A percentile compares a stretch with the other conserved stretches of the same genome.
phyloP scores from a whole-genome alignment of 2,797 vertebrate species.

The Danio choprae region DNA sequence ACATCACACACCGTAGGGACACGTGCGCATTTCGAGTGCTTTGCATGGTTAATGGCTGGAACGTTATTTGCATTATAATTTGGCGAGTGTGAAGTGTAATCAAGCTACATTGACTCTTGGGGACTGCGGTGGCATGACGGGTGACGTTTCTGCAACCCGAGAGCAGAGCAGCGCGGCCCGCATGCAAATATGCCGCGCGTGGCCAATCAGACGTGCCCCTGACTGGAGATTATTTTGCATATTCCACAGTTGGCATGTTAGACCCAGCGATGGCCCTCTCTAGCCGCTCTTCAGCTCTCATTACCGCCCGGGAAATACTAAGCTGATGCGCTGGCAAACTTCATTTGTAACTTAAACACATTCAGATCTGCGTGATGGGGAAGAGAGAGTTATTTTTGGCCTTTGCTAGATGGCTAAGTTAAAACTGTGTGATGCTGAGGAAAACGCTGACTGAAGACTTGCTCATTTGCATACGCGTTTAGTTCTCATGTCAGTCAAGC shows the following conservation, averaged over 20 bases:
- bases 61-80: conserved; percentile 73
- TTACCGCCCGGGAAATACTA: conserved; percentile 61
- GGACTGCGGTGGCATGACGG: conserved; percentile 60
- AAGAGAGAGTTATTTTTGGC: conserved; percentile 31
- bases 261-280: conserved; percentile 41
- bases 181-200: conserved; percentile 60
- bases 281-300: conserved; percentile 57
- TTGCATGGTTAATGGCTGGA: conserved; percentile 71
- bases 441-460: conserved; percentile 20
- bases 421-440: conserved; percentile 3
- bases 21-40: conserved; percentile 66
- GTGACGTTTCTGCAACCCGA: conserved; percentile 55
- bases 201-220: conserved; percentile 51
- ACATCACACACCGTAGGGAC: conserved; percentile 68
- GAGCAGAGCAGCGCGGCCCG: conserved; percentile 48
- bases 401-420: background rate
- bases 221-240: conserved; percentile 53
- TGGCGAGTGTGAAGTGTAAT: conserved; percentile 71
- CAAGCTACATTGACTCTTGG: conserved; percentile 67
- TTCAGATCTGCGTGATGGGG: conserved; percentile 49
- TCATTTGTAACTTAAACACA: conserved; percentile 60
- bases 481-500: conserved; percentile 18
- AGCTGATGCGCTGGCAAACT: conserved; percentile 56
- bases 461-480: conserved; percentile 20
- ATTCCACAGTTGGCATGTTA: conserved; percentile 50